Conservation (phyloP, 1,140 invertebrate genomes). For the Drosophila novamexicana region DNA sequence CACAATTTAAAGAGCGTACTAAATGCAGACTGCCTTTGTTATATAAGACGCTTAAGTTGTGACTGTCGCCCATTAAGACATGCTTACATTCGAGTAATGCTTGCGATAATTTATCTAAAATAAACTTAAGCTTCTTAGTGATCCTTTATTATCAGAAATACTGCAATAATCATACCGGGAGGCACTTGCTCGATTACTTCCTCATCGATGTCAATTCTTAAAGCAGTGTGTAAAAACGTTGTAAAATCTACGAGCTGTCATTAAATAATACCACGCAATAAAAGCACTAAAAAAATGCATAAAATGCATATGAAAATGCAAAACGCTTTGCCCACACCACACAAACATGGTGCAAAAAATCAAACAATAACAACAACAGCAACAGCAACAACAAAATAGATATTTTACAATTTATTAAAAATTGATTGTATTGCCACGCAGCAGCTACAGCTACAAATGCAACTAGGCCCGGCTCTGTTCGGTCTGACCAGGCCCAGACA, state of each 20-base stretch:
- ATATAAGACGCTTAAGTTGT: conserved; percentile 1
- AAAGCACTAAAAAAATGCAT: conserved; percentile 37
- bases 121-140: conserved; percentile 3
- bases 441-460: conserved; percentile 41
- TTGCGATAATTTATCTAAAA: neutral
- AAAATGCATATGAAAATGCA: conserved; percentile 29
- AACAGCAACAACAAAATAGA: conserved; percentile 13
- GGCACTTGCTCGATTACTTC: conserved; percentile 32
- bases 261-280: conserved; percentile 72
- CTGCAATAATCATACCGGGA: conserved; percentile 4
- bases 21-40: neutral
- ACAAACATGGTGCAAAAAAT: conserved; percentile 27
- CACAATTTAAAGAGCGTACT: neutral
- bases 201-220: conserved; percentile 18
- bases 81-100: neutral
- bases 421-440: conserved; percentile 80
- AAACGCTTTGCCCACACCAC: conserved; percentile 25
- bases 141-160: neutral
- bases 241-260: conserved; percentile 60
- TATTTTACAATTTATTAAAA: conserved; percentile 79
- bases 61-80: neutral
- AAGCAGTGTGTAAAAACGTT: conserved; percentile 45
- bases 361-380: conserved; percentile 32
- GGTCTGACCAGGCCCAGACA: conserved; percentile 18
- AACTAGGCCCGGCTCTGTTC: conserved; percentile 40